Conservation (phyloP, 2,797 vertebrate species). For the Uromys caudimaculatus region DNA sequence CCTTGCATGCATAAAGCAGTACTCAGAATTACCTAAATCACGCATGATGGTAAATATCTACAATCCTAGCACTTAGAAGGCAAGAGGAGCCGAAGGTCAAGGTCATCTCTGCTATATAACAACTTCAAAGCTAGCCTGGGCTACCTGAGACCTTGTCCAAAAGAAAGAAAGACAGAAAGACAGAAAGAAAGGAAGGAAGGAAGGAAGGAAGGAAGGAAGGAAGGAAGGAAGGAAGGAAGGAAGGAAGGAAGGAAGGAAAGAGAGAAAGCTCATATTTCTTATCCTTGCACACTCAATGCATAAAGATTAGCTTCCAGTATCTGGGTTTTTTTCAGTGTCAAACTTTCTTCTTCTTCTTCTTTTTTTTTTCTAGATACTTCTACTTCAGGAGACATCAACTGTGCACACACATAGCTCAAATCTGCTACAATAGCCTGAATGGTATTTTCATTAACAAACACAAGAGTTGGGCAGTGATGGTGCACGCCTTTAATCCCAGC, state of each 20-base stretch:
- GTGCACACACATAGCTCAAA: not conserved
- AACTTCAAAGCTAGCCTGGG: not conserved
- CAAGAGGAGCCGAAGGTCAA: not conserved
- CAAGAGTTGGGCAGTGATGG: too few species aligned
- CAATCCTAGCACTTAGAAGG: not conserved
- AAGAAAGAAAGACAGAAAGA: not conserved
- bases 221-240: not conserved
- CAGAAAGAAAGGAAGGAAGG: too few species aligned
- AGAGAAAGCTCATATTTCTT: not conserved
- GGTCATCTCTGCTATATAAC: not conserved
- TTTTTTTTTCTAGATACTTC: constrained; percentile 2
- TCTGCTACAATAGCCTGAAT: not conserved
- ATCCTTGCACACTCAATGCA: not conserved
- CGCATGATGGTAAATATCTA: not conserved
- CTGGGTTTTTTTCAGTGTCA: not conserved
- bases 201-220: rapidly evolving
- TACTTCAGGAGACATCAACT: not conserved
- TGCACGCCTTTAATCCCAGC: too few species aligned
- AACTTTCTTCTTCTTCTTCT: not conserved
- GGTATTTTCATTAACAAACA: constrained; percentile 34
- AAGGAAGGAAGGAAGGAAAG: not conserved
- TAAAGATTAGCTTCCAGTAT: not conserved
- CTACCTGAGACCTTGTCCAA: not conserved
- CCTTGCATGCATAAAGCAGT: not conserved
- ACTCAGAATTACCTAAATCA: not conserved